Percentiles rank a stretch among this genome's conserved stretches.
These are phyloP conservation scores for Drosophila emarginata DNA, from an alignment of 2,888 invertebrate genomes.

Conservation along the genomic window DNA sequence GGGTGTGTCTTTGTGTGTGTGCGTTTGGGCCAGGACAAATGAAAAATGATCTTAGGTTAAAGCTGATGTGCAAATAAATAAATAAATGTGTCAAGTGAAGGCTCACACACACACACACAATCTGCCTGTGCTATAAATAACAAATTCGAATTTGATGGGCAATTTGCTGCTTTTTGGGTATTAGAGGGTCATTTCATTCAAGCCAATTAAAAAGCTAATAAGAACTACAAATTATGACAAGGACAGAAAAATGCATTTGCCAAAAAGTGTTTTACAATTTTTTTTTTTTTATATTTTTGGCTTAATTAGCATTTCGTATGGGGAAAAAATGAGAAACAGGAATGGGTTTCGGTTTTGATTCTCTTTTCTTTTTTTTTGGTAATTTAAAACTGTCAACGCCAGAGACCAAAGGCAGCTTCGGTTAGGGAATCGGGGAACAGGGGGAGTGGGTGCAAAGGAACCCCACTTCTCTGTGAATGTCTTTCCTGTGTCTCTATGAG, in stretches of 20 bases:
- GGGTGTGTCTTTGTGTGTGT: conserved; percentile 54
- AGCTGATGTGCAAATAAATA: conserved; percentile 58
- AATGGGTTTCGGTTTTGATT: conserved; percentile 17
- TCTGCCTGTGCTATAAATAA: conserved; percentile 56
- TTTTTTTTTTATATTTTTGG: conserved; percentile 7
- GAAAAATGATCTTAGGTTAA: conserved; percentile 59
- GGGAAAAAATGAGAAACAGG: conserved; percentile 34
- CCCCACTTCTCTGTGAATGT: not conserved
- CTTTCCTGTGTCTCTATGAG: not conserved
- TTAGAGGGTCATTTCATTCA: conserved; percentile 22
- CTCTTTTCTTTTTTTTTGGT: conserved; percentile 49
- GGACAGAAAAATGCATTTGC: conserved; percentile 50
- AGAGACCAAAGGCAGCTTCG: conserved; percentile 27
- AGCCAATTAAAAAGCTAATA: conserved; percentile 68
- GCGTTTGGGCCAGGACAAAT: conserved; percentile 27
- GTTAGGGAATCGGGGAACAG: not conserved
- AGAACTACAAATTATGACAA: conserved; percentile 57
- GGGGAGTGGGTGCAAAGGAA: not conserved
- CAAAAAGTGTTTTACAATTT: conserved; percentile 47
- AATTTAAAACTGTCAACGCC: conserved; percentile 78
- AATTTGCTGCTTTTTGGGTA: conserved; percentile 52
- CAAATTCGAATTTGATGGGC: conserved; percentile 67
- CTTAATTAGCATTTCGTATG: conserved; percentile 58
- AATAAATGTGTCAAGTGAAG: conserved; percentile 54
- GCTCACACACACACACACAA: not conserved